Evolutionary conservation across 2,888 invertebrate species (phyloP).

Genomic region (Caenorhabditis sp.): DNA sequence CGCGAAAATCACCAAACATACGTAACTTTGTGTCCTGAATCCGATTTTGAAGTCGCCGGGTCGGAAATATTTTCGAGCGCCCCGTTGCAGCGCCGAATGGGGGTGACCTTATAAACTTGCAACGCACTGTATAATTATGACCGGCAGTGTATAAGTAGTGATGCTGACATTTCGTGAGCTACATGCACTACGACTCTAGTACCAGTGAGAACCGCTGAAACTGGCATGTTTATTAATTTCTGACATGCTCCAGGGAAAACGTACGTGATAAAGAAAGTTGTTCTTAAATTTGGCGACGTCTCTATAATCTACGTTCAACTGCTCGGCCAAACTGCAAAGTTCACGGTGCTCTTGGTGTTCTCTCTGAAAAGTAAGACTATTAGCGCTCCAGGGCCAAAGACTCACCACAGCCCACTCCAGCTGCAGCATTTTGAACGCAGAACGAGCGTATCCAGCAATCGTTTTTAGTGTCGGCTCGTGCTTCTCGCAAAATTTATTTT

Average conservation of each 20-base stretch:
- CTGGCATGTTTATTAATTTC: no score
- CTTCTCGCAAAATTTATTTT: conserved; percentile 12
- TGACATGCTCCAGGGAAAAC: not conserved
- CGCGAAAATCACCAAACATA: no score
- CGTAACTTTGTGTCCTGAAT: no score
- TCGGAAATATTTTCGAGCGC: no score
- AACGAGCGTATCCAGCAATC: not conserved
- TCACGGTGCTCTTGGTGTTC: not conserved
- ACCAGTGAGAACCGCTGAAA: conserved; percentile 6
- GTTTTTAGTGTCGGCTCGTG: conserved; percentile 3
- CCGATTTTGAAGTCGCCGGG: no score
- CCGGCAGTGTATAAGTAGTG: no score
- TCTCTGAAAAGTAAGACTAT: no score
- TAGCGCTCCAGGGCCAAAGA: no score
- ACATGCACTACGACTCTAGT: not conserved
- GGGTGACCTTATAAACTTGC: no score
- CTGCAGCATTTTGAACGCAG: not conserved
- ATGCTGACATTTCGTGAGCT: not conserved
- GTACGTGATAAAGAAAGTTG: conserved; percentile 31
- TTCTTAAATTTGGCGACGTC: not conserved
- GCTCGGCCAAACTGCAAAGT: not conserved
- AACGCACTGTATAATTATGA: no score
- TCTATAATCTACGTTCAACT: not conserved
- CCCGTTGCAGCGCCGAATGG: no score
- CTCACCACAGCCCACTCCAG: conserved; percentile 13